Evolutionary conservation across 2,888 invertebrate species (phyloP).

Genomic region (Chrysolina oricalcia): DNA sequence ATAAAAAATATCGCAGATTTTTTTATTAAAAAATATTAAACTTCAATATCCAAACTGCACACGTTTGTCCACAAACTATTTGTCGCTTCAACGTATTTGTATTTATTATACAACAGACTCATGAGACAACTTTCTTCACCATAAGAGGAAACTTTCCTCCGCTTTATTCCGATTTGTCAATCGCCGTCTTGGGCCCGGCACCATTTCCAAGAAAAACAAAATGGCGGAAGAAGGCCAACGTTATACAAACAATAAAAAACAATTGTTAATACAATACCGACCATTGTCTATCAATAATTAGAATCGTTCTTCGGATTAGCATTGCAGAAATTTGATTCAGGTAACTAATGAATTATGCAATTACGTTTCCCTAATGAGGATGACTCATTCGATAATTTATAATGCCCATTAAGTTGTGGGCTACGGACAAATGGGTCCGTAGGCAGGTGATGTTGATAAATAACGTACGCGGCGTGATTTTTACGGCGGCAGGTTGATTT

Average conservation of each 20-base stretch:
- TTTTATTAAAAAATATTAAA: no score
- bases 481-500: constrained; percentile 29
- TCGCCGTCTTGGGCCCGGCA: constrained; percentile 18
- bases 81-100: background rate
- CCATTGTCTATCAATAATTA: constrained; percentile 28
- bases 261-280: constrained; percentile 31
- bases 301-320: constrained; percentile 29
- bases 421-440: constrained; percentile 23
- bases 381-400: constrained; percentile 37
- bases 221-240: constrained; percentile 29
- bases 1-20: no score
- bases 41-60: background rate
- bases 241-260: constrained; percentile 21
- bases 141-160: constrained; percentile 9
- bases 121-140: background rate
- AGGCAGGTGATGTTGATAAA: constrained; percentile 38
- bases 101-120: background rate
- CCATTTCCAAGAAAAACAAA: constrained; percentile 32
- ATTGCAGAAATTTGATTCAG: constrained; percentile 33
- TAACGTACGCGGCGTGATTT: constrained; percentile 16
- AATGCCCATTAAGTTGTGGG: constrained; percentile 27
- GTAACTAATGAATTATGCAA: constrained; percentile 40
- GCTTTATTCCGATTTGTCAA: constrained; percentile 9
- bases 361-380: constrained; percentile 30
- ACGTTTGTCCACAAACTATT: background rate